Evolutionary conservation across 2,797 vertebrate genomes (phyloP).

Genomic region (Delichon dasypus): DNA sequence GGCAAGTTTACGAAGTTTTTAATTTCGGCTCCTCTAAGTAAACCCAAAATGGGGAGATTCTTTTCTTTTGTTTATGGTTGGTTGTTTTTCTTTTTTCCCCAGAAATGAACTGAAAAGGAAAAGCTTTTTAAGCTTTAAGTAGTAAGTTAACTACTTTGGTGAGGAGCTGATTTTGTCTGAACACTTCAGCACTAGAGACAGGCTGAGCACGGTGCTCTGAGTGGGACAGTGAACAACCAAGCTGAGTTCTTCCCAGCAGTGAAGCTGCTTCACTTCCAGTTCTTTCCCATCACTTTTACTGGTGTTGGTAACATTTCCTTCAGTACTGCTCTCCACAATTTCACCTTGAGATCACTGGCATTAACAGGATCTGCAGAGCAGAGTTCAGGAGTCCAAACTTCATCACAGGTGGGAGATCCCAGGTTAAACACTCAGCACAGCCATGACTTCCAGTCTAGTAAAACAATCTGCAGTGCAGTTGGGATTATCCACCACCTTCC

Average conservation of each 20-base stretch:
- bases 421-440: neutral
- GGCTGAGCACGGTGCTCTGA: neutral
- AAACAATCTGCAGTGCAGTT: neutral
- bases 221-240: neutral
- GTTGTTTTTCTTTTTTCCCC: neutral
- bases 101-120: neutral
- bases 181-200: neutral
- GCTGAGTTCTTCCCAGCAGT: neutral
- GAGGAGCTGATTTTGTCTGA: neutral
- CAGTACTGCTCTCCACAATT: neutral
- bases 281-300: neutral
- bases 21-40: neutral
- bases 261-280: neutral
- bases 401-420: neutral
- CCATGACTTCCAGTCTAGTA: neutral
- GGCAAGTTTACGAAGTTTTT: fast-evolving
- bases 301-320: neutral
- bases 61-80: neutral
- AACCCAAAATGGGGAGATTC: fast-evolving
- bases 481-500: neutral
- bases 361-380: neutral
- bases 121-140: neutral
- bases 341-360: neutral
- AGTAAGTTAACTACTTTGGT: neutral
- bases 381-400: neutral